These are phyloP conservation scores for Xanthorhoe spadicearia DNA, from an alignment of 2,888 invertebrate species.

Conservation along the genomic window DNA sequence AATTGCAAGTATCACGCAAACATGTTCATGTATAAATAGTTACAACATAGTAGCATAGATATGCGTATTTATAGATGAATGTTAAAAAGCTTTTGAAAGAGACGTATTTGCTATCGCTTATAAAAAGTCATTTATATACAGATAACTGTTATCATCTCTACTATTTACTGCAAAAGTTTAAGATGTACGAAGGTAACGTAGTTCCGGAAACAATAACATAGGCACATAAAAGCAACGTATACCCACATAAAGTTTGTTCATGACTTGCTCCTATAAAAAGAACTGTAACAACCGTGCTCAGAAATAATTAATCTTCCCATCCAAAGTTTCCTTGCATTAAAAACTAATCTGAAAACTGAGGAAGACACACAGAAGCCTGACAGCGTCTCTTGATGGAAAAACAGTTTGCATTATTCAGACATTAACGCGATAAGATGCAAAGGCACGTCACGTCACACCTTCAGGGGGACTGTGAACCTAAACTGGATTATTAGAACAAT, in stretches of 20 bases:
- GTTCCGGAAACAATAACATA: not conserved
- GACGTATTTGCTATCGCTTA: too few relatives aligned
- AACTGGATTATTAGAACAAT: not conserved
- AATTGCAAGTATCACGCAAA: too few relatives aligned
- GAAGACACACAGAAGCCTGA: slow-evolving; percentile 19
- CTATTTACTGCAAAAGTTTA: not conserved
- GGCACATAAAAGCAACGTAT: not conserved
- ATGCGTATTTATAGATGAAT: too few relatives aligned
- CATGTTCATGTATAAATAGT: too few relatives aligned
- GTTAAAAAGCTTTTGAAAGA: too few relatives aligned
- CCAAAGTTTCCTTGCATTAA: slow-evolving; percentile 16
- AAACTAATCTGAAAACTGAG: slow-evolving; percentile 23
- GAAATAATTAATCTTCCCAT: not conserved
- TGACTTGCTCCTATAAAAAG: not conserved
- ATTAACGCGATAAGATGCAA: slow-evolving; percentile 43
- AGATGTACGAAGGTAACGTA: not conserved
- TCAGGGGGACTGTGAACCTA: not conserved
- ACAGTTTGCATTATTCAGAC: slow-evolving; percentile 53
- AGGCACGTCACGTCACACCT: slow-evolving; percentile 32
- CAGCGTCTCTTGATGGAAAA: slow-evolving; percentile 36
- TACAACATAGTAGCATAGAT: too few relatives aligned
- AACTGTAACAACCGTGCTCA: not conserved
- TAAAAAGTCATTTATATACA: not conserved
- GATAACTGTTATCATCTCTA: not conserved
- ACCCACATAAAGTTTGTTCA: slow-evolving; percentile 2